phyloP scores from a whole-genome alignment of 1,140 invertebrate genomes.

The Hermatobates lingyangjiaoensis region DNA sequence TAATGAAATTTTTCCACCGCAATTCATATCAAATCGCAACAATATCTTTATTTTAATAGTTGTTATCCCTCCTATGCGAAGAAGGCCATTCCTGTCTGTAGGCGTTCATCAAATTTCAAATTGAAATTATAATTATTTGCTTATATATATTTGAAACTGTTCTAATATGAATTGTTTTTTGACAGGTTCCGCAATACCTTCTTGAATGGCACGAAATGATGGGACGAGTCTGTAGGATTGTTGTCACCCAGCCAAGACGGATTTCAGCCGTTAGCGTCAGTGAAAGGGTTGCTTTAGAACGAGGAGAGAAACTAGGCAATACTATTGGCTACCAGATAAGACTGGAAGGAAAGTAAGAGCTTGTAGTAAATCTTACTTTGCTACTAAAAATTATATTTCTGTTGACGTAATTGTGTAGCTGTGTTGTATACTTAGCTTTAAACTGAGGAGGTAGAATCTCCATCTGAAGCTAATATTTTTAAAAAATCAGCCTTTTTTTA shows the following conservation, averaged over 20 bases:
- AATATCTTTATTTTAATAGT: not conserved
- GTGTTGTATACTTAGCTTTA: not conserved
- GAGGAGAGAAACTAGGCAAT: conserved; percentile 66
- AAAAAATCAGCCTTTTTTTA: not conserved
- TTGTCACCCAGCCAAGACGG: conserved; percentile 82
- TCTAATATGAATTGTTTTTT: not conserved
- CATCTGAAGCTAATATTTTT: not conserved
- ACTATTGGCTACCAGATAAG: conserved; percentile 89
- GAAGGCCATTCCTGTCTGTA: not conserved
- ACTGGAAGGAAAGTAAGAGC: conserved; percentile 48
- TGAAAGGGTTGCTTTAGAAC: conserved; percentile 61
- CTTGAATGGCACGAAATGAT: conserved; percentile 49
- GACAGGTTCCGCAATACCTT: conserved; percentile 65
- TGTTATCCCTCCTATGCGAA: too few relatives aligned
- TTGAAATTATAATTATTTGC: not conserved
- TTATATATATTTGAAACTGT: not conserved
- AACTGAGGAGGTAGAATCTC: not conserved
- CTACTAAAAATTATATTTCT: not conserved
- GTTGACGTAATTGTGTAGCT: not conserved
- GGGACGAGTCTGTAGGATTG: conserved; percentile 56
- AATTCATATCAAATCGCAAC: not conserved
- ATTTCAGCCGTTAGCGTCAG: conserved; percentile 76
- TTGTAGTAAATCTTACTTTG: too few relatives aligned
- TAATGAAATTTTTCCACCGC: too few relatives aligned
- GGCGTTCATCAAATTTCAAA: not conserved